Base-by-base conservation (phyloP, 2,888 invertebrate species). In the Protophormia terraenovae region DNA sequence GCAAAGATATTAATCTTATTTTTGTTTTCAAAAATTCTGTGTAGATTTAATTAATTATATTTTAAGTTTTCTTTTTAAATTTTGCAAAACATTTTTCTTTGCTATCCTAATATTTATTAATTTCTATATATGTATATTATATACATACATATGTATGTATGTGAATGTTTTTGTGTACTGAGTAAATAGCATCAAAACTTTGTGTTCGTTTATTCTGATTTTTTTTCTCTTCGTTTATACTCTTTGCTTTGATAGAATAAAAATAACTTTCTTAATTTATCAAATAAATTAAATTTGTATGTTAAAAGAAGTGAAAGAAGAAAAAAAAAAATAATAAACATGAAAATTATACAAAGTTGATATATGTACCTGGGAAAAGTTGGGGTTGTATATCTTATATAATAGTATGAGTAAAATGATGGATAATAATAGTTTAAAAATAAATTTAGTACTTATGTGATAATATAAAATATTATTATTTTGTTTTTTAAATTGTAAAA, bases 221-320 rank as follows among this genome's bases (percentile, higher is more conserved):
- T 32, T 71, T 55, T 50, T 32, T 62, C 22, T 19, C 22, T 60
- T 60, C 19, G 41, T 4, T 16, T 19, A 24, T 55, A 32, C 19
- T 64, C 29, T 76, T 66, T 55, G 12, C 55, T 79, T 45, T 79
- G 62, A 71, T 50, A 38, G 38, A 32, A 69, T n/a, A n/a, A 45
- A 27, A 45, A 22, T 35, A 71, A 79, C 50, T 79, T 79, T 79
- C 53, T 55, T 72, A 72, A 72, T 72, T 79, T 72, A 64, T 64
- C 45, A 64, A 79, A 79, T 50, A 66, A 79, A 79, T 79, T 66
- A 72, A 71, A 79, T 64, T 60, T 79, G 38, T 50, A 32, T 12
- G 24, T 35, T 45, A 14, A 58, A 55, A 35, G 12, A 3, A 29
- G 29, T 16, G 4, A 45, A 35, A 38, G 10, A 55, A 45, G 14